Conservation (phyloP, 2,113 vertebrate genomes). For the Pangasianodon gigas region DNA sequence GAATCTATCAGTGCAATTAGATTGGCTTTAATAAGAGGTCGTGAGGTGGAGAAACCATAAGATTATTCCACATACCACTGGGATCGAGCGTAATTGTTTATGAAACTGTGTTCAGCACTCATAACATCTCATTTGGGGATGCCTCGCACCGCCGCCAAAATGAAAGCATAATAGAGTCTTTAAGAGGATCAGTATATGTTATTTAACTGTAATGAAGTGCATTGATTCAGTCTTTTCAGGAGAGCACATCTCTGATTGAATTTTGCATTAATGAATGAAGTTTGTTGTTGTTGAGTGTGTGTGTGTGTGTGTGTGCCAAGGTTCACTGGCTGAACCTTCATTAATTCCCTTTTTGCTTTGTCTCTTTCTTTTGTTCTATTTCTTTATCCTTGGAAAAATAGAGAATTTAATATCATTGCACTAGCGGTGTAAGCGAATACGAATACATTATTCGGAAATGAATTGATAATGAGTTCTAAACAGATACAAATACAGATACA, state of each 20-base stretch:
- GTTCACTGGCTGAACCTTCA: constrained; percentile 15
- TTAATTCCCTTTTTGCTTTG: constrained; percentile 48
- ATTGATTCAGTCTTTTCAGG: constrained; percentile 51
- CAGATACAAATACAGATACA: neutral
- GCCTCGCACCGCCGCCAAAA: constrained; percentile 41
- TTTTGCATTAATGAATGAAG: constrained; percentile 55
- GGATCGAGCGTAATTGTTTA: constrained; percentile 53
- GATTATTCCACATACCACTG: constrained; percentile 47
- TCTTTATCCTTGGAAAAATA: constrained; percentile 31
- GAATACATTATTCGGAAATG: neutral
- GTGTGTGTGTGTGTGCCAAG: neutral
- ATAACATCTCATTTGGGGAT: constrained; percentile 48
- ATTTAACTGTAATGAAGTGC: constrained; percentile 60
- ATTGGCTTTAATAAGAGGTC: constrained; percentile 48
- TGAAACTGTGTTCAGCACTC: constrained; percentile 45
- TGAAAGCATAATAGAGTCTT: constrained; percentile 56
- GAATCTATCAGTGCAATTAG: constrained; percentile 47
- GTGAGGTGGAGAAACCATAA: constrained; percentile 28
- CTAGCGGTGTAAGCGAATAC: neutral
- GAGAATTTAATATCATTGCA: constrained; percentile 26
- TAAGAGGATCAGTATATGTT: constrained; percentile 54
- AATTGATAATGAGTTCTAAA: neutral
- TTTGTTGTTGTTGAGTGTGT: constrained; percentile 48
- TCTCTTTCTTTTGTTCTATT: constrained; percentile 41
- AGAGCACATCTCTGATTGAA: constrained; percentile 48